Evolutionary conservation across 92 coral and sea anemone species (phyloP).

Genomic region (Zoanthus solanderi): DNA sequence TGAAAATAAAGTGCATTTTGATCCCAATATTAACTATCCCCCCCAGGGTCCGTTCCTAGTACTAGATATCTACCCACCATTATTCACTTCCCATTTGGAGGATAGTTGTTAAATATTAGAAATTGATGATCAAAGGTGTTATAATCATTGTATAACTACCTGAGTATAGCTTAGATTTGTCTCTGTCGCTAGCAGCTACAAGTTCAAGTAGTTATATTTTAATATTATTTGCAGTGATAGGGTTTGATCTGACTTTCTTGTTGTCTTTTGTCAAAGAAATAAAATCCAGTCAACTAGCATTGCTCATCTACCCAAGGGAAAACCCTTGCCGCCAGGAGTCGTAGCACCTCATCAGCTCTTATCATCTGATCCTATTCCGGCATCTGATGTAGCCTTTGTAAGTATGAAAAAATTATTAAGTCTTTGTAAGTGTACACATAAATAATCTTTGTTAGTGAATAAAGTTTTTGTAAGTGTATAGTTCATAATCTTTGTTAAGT

Average conservation of each 20-base stretch:
- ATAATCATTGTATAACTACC: no score
- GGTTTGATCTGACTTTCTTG: not conserved
- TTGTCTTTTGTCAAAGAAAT: conserved; percentile 53
- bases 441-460: not conserved
- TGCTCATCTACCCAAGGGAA: conserved; percentile 62
- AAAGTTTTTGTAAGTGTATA: no score
- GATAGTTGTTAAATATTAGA: no score
- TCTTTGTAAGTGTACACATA: not conserved
- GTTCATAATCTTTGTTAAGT: no score
- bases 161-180: not conserved
- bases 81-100: no score
- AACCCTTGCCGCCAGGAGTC: conserved; percentile 84
- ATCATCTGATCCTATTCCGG: conserved; percentile 87
- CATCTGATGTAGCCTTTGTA: conserved; percentile 87
- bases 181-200: not conserved
- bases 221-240: no score
- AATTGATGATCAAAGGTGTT: no score
- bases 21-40: no score
- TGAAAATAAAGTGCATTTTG: no score
- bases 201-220: not conserved
- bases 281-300: conserved; percentile 73
- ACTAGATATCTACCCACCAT: no score
- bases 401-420: conserved; percentile 33
- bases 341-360: conserved; percentile 83
- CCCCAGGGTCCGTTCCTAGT: no score